These are phyloP conservation scores for Egretta garzetta DNA, from an alignment of 2,113 vertebrate genomes.

Conservation along the genomic window DNA sequence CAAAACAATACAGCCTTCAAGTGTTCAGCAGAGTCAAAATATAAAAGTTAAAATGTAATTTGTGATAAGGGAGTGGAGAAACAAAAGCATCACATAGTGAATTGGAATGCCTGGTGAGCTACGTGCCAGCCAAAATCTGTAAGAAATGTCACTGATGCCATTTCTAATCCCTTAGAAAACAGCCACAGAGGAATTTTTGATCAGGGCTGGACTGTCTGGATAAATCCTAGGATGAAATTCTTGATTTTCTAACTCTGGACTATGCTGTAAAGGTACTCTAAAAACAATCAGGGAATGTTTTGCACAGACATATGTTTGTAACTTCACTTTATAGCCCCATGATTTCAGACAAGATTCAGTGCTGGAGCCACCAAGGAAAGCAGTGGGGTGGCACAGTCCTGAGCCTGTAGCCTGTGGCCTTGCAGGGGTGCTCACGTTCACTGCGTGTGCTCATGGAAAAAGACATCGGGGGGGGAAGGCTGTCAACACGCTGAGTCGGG, in stretches of 20 bases:
- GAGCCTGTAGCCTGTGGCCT: background rate
- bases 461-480: background rate
- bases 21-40: background rate
- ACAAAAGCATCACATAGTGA: background rate
- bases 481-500: fast-evolving
- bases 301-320: background rate
- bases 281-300: background rate
- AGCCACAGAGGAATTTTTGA: background rate
- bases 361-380: background rate
- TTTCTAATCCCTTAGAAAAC: background rate
- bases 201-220: background rate
- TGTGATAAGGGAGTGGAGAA: background rate
- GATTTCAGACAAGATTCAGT: background rate
- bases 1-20: background rate
- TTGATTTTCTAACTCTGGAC: background rate
- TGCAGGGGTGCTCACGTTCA: background rate
- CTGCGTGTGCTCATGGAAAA: background rate
- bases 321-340: fast-evolving
- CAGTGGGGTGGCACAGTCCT: background rate
- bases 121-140: background rate
- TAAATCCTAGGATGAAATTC: background rate
- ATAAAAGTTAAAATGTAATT: background rate
- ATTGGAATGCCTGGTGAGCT: background rate
- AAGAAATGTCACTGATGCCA: background rate
- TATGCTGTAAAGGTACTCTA: background rate